phyloP scores from a whole-genome alignment of 2,113 vertebrate genomes.

The Nycticryphes semicollaris region DNA sequence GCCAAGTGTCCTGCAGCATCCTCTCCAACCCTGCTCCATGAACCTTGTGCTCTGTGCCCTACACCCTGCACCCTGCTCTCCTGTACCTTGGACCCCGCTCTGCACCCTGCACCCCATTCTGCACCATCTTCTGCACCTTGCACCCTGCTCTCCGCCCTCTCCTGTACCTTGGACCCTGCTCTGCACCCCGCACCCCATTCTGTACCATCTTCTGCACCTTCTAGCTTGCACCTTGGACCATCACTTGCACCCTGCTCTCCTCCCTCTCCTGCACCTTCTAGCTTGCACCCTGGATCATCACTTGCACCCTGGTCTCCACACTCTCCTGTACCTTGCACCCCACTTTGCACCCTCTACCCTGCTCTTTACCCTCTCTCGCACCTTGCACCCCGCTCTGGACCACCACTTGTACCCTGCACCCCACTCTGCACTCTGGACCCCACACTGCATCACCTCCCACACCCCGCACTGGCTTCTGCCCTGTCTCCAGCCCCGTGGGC shows the following conservation, averaged over 20 bases:
- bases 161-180: neutral
- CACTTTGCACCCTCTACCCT: neutral
- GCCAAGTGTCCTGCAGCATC: fast-evolving
- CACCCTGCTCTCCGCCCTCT: too few relatives aligned
- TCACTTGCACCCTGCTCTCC: too few relatives aligned
- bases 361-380: too few relatives aligned
- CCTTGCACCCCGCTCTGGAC: neutral
- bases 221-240: too few relatives aligned
- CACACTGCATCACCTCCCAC: neutral
- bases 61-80: too few relatives aligned
- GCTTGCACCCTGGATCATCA: neutral
- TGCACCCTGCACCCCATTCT: neutral
- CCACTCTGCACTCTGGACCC: neutral
- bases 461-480: neutral
- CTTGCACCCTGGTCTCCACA: neutral
- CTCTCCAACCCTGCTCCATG: neutral
- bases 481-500: neutral
- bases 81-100: too few relatives aligned
- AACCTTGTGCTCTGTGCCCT: neutral
- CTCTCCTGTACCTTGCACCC: neutral
- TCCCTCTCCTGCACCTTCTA: neutral
- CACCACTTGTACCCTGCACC: too few relatives aligned
- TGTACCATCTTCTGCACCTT: too few relatives aligned
- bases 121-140: too few relatives aligned
- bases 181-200: neutral